Evolutionary conservation across 2,797 vertebrate genomes (phyloP), one percentile per base, ranked within the genome.

Genomic region (Tiaroga cobitis): DNA sequence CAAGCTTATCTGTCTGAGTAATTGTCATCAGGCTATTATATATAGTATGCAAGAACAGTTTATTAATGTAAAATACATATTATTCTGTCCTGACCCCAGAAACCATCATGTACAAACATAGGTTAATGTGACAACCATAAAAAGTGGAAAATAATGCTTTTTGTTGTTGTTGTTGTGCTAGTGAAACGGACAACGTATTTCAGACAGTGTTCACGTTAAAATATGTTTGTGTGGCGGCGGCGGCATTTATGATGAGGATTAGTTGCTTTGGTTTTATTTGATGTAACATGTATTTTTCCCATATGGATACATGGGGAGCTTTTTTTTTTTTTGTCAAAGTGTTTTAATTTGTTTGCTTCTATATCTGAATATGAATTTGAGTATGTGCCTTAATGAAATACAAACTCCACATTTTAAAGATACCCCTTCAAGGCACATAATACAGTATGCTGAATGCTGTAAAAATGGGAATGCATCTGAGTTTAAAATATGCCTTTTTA

Each of bases 341-440:
- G 87, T 43, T 41, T 85, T 87, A 85, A 76, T 89, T 70, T n/a
- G 85, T 69, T 88, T 86, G 65, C 85, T 83, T 54, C 67, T 84
- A 82, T 11, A 84, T 86, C 56, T 79, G 88, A 88, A 84, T 51
- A 65, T 76, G 81, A 76, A 67, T 67, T 65, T 37, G 32, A 75
- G 86, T 91, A 90, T 87, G 91, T 93, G 92, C 93, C 92, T 88
- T 88, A 86, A 85, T 73, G 88, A 86, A 79, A 83, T 86, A 91
- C 89, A 93, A 94, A 92, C 91, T 82, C 73, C 75, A 69, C 56
- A 34, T 91, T 88, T 85, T 51, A 90, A 88, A 75, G 87, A 88
- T 88, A 92, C 92, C 93, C 93, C 90, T 92, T 93, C 91, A 95
- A 95, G 94, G 94, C 93, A 95, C 92, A 61, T 94, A 82, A 82